These are phyloP conservation scores for Lophius piscatorius DNA, from an alignment of 2,113 vertebrate genomes.

Conservation along the genomic window DNA sequence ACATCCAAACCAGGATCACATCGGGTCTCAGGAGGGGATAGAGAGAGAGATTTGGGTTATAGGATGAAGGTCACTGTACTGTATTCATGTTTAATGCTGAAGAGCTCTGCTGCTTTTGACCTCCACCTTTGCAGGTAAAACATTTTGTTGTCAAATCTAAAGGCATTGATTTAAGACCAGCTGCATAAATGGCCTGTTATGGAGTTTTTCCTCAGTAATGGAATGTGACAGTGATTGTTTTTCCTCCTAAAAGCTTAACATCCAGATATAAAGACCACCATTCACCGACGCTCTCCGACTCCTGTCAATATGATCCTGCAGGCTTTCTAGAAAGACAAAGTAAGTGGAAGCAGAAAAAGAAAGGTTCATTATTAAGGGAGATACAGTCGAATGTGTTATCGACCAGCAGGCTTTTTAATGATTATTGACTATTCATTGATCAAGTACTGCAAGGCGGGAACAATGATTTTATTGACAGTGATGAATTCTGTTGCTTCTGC, in stretches of 20 bases:
- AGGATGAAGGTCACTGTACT: constrained; percentile 56
- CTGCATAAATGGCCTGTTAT: constrained; percentile 18
- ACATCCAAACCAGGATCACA: constrained; percentile 47
- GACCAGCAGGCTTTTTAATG: constrained; percentile 54
- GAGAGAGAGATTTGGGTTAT: constrained; percentile 29
- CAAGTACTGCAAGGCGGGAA: constrained; percentile 38
- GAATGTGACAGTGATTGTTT: constrained; percentile 26
- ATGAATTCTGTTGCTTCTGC: constrained; percentile 15
- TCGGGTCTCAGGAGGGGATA: constrained; percentile 41
- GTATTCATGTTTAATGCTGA: neutral
- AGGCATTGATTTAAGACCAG: neutral
- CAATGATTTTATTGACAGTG: constrained; percentile 37
- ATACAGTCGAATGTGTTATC: constrained; percentile 60
- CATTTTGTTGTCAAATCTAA: constrained; percentile 7
- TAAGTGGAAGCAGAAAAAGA: constrained; percentile 23
- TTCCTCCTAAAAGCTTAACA: constrained; percentile 6
- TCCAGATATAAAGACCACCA: constrained; percentile 8
- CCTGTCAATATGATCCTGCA: constrained; percentile 33
- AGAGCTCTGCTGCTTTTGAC: no score
- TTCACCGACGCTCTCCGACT: neutral
- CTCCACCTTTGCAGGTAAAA: no score
- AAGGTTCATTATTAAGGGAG: constrained; percentile 50
- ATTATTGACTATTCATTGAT: constrained; percentile 52
- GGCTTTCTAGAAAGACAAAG: constrained; percentile 14
- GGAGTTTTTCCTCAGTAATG: constrained; percentile 22